Evolutionary conservation across 1,140 invertebrate genomes (phyloP).

Genomic region (Lysiphlebus fabarum): DNA sequence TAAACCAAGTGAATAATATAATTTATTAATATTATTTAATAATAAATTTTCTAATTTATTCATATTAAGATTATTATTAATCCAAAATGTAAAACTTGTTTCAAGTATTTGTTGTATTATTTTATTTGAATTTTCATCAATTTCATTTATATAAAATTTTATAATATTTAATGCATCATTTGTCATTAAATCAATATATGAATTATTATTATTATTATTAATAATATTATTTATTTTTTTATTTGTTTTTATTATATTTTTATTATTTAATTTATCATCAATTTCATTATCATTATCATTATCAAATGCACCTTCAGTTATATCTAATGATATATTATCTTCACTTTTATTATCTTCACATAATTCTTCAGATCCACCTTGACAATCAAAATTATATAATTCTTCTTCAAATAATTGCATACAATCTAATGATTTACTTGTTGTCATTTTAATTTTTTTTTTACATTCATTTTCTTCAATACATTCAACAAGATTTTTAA

Average conservation of each 20-base stretch:
- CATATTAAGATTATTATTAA: conserved; percentile 50
- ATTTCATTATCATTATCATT: conserved; percentile 31
- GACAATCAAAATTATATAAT: conserved; percentile 52
- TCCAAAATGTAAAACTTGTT: conserved; percentile 53
- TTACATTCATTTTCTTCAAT: conserved; percentile 44
- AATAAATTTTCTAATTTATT: conserved; percentile 51
- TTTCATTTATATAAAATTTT: conserved; percentile 51
- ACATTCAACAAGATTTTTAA: conserved; percentile 47
- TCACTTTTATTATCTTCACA: conserved; percentile 44
- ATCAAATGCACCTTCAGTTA: conserved; percentile 31
- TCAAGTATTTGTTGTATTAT: conserved; percentile 46
- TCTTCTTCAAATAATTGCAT: conserved; percentile 47
- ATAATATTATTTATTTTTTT: not conserved
- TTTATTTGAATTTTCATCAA: conserved; percentile 46
- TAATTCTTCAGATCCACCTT: conserved; percentile 54
- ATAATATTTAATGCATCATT: conserved; percentile 42
- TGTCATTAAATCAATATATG: conserved; percentile 31
- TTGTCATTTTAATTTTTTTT: conserved; percentile 47
- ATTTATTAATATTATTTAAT: conserved; percentile 47
- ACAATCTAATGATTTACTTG: conserved; percentile 50
- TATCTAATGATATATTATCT: conserved; percentile 25
- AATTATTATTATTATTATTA: conserved; percentile 2
- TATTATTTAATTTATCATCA: conserved; percentile 26
- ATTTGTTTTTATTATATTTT: conserved; percentile 9
- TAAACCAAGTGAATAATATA: conserved; percentile 53